phyloP scores from a whole-genome alignment of 2,797 vertebrate genomes.

The Smutsia temminckii region DNA sequence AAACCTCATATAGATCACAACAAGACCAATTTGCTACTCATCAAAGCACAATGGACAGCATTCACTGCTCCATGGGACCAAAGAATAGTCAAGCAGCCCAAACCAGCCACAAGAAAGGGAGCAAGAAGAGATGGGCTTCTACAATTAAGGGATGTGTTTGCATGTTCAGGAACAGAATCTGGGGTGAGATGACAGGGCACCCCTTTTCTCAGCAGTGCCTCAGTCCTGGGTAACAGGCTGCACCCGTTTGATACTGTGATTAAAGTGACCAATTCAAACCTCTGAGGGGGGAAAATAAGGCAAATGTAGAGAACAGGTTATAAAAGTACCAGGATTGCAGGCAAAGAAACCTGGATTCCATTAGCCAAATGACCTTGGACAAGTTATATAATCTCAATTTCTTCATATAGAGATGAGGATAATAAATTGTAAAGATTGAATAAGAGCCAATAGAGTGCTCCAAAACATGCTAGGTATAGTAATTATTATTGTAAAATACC shows the following conservation, averaged over 20 bases:
- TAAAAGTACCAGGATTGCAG: background rate
- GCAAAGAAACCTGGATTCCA: background rate
- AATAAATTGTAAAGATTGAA: background rate
- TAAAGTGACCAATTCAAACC: background rate
- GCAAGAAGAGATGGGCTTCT: background rate
- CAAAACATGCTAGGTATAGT: background rate
- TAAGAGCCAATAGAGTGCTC: background rate
- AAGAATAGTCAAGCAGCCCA: background rate
- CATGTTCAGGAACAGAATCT: background rate
- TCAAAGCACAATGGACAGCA: background rate
- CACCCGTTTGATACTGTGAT: background rate
- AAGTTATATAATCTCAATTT: slow-evolving; percentile 1
- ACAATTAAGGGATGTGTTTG: background rate
- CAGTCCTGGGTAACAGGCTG: background rate
- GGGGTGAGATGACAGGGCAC: background rate
- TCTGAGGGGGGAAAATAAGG: background rate
- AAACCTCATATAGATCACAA: background rate
- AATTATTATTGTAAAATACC: background rate
- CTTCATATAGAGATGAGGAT: background rate
- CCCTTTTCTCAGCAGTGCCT: background rate
- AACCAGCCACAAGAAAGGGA: background rate
- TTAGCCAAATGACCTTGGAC: background rate
- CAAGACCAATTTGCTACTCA: background rate
- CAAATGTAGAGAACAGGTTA: background rate
- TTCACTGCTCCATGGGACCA: background rate